Base-by-base conservation (phyloP, 2,113 vertebrate species). In the Heterotis niloticus region DNA sequence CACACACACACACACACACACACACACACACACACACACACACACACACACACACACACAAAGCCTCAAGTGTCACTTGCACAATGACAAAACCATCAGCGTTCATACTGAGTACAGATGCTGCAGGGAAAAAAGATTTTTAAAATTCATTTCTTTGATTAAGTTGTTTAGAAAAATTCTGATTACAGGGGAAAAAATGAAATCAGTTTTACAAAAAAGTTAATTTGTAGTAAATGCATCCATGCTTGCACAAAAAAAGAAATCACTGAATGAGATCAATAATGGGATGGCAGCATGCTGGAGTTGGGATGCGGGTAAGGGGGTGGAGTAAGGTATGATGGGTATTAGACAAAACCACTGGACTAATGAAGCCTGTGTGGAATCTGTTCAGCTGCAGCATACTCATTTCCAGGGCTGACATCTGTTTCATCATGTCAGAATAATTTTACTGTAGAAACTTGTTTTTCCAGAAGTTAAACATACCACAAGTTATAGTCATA, bases 351-450 rank as follows among this genome's bases (percentile, higher is more conserved):
- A 83, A 84, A 78, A 23, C 34, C 85, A 78, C 86, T 80, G 81
- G 79, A 79, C 85, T 88, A 88, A 86, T 88, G 84, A 83, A 70
- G 80, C 75, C 83, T 83, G 89, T 16, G 64, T 82, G 78, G 80
- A 72, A 83, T 84, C 14, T 81, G 76, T 80, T 73, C 82, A 73
- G 78, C 80, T 72, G 85, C 91, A 90, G 90, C 90, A 92, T 86
- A 93, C 90, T 91, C 90, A 92, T 92, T 92, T 88, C 77, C 84
- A 83, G 76, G 26, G n/a, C 18, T 59, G 54, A 23, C 52, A 57
- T 81, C 52, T 34, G 9, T 29, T 28, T 74, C 24, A 57, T 57
- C 20, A 60, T 3, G 5, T 74, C 20, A 56, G 54, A 54, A n/a
- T 4, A 11, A 66, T 23, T 44, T 44, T 7, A 44, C 34, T 64